A percentile compares a stretch with the other conserved stretches of the same genome.
Conservation (phyloP, 2,888 invertebrate genomes). For the Limenitis camilla region DNA sequence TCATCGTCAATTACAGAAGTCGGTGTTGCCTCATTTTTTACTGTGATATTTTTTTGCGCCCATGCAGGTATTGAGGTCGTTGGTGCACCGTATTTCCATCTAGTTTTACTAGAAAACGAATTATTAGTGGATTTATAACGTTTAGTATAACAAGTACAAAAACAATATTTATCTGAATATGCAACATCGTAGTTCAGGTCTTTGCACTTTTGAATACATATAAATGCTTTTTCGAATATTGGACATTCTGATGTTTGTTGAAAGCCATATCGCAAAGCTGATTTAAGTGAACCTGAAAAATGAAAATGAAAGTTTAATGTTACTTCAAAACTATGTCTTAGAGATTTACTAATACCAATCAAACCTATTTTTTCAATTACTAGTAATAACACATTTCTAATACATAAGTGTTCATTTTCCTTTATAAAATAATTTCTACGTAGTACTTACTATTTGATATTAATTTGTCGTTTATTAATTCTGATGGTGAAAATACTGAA, state of each 20-base stretch:
- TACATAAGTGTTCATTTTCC: too few species aligned
- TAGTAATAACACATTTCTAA: too few species aligned
- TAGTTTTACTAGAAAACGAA: slow-evolving; percentile 20
- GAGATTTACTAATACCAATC: too few species aligned
- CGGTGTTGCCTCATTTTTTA: background rate
- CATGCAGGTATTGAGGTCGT: slow-evolving; percentile 44
- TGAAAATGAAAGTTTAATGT: background rate
- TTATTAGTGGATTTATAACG: slow-evolving; percentile 28
- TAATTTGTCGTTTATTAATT: background rate
- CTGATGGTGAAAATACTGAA: slow-evolving; percentile 19
- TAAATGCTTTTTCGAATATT: slow-evolving; percentile 40
- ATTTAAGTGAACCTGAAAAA: slow-evolving; percentile 22
- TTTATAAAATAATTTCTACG: background rate
- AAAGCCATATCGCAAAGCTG: slow-evolving; percentile 48
- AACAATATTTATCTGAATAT: slow-evolving; percentile 42
- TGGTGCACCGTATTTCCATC: slow-evolving; percentile 40
- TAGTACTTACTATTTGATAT: slow-evolving; percentile 12
- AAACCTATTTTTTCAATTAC: too few species aligned
- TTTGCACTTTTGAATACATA: slow-evolving; percentile 50
- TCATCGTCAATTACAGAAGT: background rate
- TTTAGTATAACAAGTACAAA: slow-evolving; percentile 45
- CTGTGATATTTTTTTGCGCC: slow-evolving; percentile 26
- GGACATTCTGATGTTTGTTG: slow-evolving; percentile 44
- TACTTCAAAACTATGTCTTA: background rate
- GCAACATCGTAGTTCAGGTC: slow-evolving; percentile 45